These are phyloP conservation scores for Morbakka virulenta DNA, from an alignment of 30 jellyfish, hydroid and myxozoan species.

Conservation along the genomic window DNA sequence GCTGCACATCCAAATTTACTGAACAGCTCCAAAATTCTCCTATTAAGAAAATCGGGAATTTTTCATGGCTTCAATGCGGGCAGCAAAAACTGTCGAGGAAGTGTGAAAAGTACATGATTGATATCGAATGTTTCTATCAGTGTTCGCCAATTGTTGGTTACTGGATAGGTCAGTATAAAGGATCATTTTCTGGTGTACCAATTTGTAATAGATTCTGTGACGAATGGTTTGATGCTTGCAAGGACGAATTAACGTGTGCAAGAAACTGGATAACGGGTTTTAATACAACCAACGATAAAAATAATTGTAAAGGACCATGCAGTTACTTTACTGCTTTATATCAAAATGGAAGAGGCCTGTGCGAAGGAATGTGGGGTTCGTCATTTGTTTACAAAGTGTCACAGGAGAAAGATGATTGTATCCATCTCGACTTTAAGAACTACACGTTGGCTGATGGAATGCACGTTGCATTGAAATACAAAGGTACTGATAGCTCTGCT, in stretches of 20 bases:
- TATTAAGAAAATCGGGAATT: constrained; percentile 55
- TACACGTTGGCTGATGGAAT: background rate
- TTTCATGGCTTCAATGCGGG: constrained; percentile 61
- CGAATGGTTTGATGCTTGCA: constrained; percentile 83
- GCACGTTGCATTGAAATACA: background rate
- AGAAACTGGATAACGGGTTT: constrained; percentile 65
- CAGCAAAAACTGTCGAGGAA: background rate
- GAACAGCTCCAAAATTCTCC: constrained; percentile 30
- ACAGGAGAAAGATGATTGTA: constrained; percentile 40
- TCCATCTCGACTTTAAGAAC: constrained; percentile 10
- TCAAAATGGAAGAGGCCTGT: constrained; percentile 48
- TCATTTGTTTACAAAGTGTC: constrained; percentile 55
- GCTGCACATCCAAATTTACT: constrained; percentile 72
- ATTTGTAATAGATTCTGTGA: constrained; percentile 58
- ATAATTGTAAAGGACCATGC: constrained; percentile 55
- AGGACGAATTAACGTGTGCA: constrained; percentile 56
- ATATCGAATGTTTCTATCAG: constrained; percentile 70
- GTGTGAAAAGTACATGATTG: constrained; percentile 59
- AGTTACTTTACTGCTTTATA: constrained; percentile 35
- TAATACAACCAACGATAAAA: background rate
- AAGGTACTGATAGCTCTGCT: too few species aligned
- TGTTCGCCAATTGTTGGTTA: constrained; percentile 83
- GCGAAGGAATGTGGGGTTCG: constrained; percentile 74
- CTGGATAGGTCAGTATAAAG: constrained; percentile 62
- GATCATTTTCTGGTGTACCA: constrained; percentile 70